Evolutionary conservation across 2,797 vertebrate species (phyloP).

Genomic region (Tadarida brasiliensis): DNA sequence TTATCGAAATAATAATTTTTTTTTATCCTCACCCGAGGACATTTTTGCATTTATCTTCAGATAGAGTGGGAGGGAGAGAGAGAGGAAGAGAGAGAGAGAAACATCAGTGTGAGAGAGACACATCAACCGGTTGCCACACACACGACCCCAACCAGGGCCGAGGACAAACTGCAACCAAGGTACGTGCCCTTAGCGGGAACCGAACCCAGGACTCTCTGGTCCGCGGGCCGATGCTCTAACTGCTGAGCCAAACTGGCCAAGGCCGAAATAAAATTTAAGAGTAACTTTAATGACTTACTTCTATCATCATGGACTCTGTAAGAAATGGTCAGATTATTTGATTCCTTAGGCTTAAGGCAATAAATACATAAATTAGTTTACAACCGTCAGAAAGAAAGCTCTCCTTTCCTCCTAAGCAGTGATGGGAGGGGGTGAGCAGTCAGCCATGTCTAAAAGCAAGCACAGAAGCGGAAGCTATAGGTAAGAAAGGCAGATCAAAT

Average conservation of each 20-base stretch:
- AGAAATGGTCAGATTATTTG: neutral
- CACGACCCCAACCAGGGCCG: no score
- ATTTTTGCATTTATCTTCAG: no score
- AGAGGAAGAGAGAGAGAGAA: no score
- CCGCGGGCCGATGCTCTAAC: no score
- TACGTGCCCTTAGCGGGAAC: no score
- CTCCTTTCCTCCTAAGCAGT: neutral
- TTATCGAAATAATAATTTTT: neutral
- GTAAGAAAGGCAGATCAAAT: neutral
- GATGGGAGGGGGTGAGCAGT: fast-evolving
- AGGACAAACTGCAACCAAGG: no score
- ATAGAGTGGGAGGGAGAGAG: no score
- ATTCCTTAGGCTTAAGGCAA: neutral
- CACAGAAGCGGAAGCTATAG: neutral
- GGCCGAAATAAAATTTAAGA: neutral
- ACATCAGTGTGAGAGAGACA: no score
- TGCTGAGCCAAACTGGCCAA: no score
- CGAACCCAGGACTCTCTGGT: no score
- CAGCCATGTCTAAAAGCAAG: neutral
- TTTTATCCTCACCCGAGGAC: no score
- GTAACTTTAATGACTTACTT: neutral
- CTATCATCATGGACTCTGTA: neutral
- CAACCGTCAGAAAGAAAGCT: neutral
- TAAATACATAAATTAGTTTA: neutral
- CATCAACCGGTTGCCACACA: no score